These are phyloP conservation scores for Spea hammondii DNA, from an alignment of 2,797 vertebrate genomes.

Conservation along the genomic window DNA sequence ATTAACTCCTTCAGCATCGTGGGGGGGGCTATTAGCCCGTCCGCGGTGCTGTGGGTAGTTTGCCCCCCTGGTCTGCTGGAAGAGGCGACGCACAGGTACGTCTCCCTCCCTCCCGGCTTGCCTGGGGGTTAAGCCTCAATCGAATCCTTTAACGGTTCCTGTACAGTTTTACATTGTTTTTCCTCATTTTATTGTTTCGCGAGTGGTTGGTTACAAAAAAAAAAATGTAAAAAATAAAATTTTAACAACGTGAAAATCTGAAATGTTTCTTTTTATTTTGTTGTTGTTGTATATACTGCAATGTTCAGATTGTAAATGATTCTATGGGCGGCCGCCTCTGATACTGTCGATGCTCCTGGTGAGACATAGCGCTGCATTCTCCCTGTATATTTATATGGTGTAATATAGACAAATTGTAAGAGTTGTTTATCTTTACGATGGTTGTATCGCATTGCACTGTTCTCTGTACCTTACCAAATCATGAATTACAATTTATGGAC, in stretches of 20 bases:
- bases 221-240: constrained; percentile 54
- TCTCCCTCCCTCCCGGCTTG: constrained; percentile 7
- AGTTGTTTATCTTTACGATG: constrained; percentile 53
- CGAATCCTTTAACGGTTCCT: constrained; percentile 83
- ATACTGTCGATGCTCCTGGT: constrained; percentile 55
- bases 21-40: background rate
- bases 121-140: constrained; percentile 59
- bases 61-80: constrained; percentile 33
- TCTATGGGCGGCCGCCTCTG: constrained; percentile 46
- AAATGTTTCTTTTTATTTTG: constrained; percentile 49
- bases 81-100: background rate
- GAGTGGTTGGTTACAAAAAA: constrained; percentile 64
- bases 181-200: constrained; percentile 67
- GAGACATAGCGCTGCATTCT: constrained; percentile 55
- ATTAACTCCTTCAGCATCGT: constrained; percentile 29
- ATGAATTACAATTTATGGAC: constrained; percentile 52
- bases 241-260: constrained; percentile 61
- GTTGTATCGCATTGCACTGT: constrained; percentile 54
- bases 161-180: constrained; percentile 86
- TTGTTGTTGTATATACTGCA: constrained; percentile 82
- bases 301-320: constrained; percentile 81
- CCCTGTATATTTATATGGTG: constrained; percentile 59
- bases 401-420: constrained; percentile 58
- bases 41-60: constrained; percentile 33
- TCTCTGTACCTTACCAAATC: constrained; percentile 56